Evolutionary conservation across 2,888 invertebrate genomes (phyloP).

Genomic region (Troides aeacus): DNA sequence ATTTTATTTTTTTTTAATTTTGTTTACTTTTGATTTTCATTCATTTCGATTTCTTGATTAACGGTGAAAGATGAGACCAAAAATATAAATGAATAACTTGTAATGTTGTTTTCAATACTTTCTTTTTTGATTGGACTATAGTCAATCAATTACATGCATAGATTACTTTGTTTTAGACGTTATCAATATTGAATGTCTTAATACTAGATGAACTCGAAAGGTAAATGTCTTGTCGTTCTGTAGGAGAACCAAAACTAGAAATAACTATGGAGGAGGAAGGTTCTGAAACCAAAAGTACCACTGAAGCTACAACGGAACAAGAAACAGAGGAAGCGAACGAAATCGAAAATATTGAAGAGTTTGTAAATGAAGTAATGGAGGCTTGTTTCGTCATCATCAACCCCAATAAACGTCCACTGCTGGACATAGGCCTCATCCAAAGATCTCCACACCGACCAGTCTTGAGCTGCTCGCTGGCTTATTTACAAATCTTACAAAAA

Average conservation of each 20-base stretch:
- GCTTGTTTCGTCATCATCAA: too few species aligned
- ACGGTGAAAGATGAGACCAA: background rate
- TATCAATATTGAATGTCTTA: background rate
- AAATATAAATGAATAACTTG: background rate
- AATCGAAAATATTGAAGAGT: constrained; percentile 36
- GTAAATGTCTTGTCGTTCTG: background rate
- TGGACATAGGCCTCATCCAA: too few species aligned
- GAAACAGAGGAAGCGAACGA: constrained; percentile 22
- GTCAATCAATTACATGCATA: background rate
- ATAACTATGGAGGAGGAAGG: constrained; percentile 29
- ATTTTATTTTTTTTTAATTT: constrained; percentile 12
- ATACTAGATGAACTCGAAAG: background rate
- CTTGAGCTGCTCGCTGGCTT: background rate
- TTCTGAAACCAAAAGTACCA: constrained; percentile 28
- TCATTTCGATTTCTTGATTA: background rate
- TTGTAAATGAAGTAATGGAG: constrained; percentile 49
- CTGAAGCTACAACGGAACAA: constrained; percentile 31
- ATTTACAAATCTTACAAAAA: background rate
- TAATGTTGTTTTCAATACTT: background rate
- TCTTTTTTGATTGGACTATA: background rate
- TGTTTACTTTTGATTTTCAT: background rate
- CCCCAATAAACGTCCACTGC: too few species aligned
- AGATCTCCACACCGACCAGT: too few species aligned
- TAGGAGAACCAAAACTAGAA: constrained; percentile 42
- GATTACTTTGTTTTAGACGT: background rate